Base-by-base conservation (phyloP, 2,113 vertebrate species). In the Notechis scutatus region DNA sequence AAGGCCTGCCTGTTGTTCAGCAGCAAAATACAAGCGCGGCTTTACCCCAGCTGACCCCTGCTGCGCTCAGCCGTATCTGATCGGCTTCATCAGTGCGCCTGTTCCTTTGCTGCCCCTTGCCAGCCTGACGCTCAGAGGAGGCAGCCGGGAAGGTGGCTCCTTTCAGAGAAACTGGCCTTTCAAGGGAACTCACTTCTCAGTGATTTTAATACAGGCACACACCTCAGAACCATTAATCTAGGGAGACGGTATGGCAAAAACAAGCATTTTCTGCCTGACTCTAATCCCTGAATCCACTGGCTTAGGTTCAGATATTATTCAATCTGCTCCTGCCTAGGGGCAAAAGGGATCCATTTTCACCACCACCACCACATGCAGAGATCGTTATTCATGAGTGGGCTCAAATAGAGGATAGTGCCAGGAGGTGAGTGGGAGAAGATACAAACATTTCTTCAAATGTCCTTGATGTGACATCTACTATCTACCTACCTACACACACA, bases 1-100 rank as follows among this genome's bases (percentile, higher is more conserved):
- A 0, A 45, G 21, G 64, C n/a, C 59, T 74, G 91, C 24, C 23
- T 88, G 86, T 87, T 4, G 8, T 45, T 64, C 81, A 86, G 89
- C 92, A 93, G 92, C 74, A 90, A 87, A 90, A 90, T 57, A 85
- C 86, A 89, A 90, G 92, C 55, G 3, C 4, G 12, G 92, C 89
- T 81, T 93, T 89, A 90, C 92, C 92, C 69, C 45, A 15, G 56
- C 23, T 93, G 92, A 93, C 92, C 89, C 89, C 56, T 21, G 50
- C 5, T n/a, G 50, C 5, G 20, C 56, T 61, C 20, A 18, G 74
- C 92, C 47, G 54, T 24, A 85, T 89, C 90, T 87, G 45, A 93
- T 42, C 42, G 89, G 88, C 14, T 26, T 92, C 87, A 74, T 26
- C 15, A 34, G 12, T n/a, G 61, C 74, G 57, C 64, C 42, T 14